A percentile compares a stretch with the other conserved stretches of the same genome.
phyloP scores from a whole-genome alignment of 2,888 invertebrate species.

The Aricia artaxerxes region DNA sequence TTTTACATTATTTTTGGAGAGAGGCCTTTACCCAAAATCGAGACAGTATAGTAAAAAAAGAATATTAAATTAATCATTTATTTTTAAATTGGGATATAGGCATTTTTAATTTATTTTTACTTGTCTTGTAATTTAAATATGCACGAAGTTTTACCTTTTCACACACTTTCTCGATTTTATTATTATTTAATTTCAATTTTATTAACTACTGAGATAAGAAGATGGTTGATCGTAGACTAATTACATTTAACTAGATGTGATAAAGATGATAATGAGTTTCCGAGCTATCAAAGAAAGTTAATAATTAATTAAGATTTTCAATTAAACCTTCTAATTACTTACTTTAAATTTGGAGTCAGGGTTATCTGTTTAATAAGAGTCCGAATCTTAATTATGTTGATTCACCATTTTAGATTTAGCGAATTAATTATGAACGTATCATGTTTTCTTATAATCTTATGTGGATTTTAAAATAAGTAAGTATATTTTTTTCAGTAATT shows the following conservation, averaged over 20 bases:
- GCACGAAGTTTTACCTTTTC: too few relatives aligned
- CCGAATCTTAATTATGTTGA: constrained; percentile 11
- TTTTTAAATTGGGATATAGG: too few relatives aligned
- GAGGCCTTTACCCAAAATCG: too few relatives aligned
- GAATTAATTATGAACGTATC: neutral
- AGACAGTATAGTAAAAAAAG: too few relatives aligned
- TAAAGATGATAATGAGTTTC: constrained; percentile 11
- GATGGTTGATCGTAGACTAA: neutral
- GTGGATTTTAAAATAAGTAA: neutral
- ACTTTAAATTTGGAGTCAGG: neutral
- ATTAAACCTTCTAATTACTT: constrained; percentile 21
- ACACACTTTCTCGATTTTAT: neutral
- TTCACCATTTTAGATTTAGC: neutral
- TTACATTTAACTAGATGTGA: constrained; percentile 19
- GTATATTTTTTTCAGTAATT: neutral
- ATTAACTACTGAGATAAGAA: neutral
- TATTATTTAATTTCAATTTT: neutral
- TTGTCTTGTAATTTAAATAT: too few relatives aligned
- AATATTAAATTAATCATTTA: too few relatives aligned
- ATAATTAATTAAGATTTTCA: constrained; percentile 26
- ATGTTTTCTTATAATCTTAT: neutral
- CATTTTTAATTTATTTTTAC: too few relatives aligned
- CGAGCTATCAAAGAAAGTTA: constrained; percentile 18
- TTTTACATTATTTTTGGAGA: neutral
- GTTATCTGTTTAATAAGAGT: constrained; percentile 20